Evolutionary conservation across 1,140 invertebrate genomes (phyloP), one percentile per base, ranked within the genome.

Genomic region (Lepidurus apus): DNA sequence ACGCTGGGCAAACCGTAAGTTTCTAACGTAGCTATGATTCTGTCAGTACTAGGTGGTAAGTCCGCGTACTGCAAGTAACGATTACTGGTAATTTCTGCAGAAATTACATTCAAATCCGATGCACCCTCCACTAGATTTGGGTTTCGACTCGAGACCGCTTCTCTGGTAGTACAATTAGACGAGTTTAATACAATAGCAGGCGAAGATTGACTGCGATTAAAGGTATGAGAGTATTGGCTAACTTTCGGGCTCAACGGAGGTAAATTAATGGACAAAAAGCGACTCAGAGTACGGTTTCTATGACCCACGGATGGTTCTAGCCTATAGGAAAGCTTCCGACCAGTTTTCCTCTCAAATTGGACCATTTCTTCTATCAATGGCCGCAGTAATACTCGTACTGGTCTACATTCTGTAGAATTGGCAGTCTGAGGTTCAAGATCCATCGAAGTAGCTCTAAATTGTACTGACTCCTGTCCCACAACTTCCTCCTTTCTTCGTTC

Each of bases 1-100:
- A 65, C 53, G 13, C 53, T 65, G n/a, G 53, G 53, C 21, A 65
- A 65, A 7, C 53, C 53, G 53, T 65, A 65, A n/a, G 53, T 65
- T 65, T 65, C 53, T 17, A 65, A 21, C 53, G 53, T 65, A 1
- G 53, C 53, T 65, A 65, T 9, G 53, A 65, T 21, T 21, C n/a
- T 65, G 13, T 65, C 53, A 21, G 21, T 13, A 65, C 53, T 65
- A 65, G 53, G 53, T 21, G 53, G 53, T 65, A 65, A 65, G 1
- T 7, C 53, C 6, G 53, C 53, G 53, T 65, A 65, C 13, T 65
- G 9, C 13, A 65, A 17, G 17, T 21, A 65, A 7, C 6, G 6
- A 65, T 13, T 13, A 11, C 9, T 21, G 53, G 53, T 65, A 17
- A 65, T 21, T 11, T 17, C 8, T 13, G 7, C 9, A n/a, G 53